Conservation (phyloP, 2,113 vertebrate species). For the Otocyon megalotis region DNA sequence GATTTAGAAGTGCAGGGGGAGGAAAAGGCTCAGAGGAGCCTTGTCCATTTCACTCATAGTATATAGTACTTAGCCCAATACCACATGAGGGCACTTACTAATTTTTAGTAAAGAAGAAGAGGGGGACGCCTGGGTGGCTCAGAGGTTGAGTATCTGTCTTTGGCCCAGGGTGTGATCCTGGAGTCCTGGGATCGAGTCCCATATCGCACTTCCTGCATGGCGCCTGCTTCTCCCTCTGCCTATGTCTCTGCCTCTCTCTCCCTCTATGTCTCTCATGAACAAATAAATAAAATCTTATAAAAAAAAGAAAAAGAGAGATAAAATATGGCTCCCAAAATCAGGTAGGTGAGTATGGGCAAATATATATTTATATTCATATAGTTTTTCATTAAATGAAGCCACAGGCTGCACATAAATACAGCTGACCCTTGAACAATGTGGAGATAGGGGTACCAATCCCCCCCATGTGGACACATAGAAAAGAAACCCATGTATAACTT, state of each 20-base stretch:
- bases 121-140: no score
- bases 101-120: conserved; percentile 16
- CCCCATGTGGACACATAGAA: not conserved
- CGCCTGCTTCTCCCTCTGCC: no score
- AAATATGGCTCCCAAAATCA: not conserved
- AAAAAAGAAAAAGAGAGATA: not conserved
- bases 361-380: not conserved
- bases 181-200: no score
- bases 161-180: no score
- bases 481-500: not conserved
- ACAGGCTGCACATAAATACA: not conserved
- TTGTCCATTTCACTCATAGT: not conserved
- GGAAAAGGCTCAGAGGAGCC: not conserved
- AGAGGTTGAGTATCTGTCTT: no score
- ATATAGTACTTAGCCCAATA: not conserved
- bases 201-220: no score
- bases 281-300: no score
- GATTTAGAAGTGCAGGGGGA: not conserved
- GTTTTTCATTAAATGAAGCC: conserved; percentile 31
- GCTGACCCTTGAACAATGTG: not conserved
- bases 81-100: not conserved
- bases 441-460: not conserved
- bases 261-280: no score
- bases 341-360: not conserved
- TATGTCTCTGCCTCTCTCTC: no score